phyloP scores from a whole-genome alignment of 2,113 vertebrate genomes.

The Passer montanus region DNA sequence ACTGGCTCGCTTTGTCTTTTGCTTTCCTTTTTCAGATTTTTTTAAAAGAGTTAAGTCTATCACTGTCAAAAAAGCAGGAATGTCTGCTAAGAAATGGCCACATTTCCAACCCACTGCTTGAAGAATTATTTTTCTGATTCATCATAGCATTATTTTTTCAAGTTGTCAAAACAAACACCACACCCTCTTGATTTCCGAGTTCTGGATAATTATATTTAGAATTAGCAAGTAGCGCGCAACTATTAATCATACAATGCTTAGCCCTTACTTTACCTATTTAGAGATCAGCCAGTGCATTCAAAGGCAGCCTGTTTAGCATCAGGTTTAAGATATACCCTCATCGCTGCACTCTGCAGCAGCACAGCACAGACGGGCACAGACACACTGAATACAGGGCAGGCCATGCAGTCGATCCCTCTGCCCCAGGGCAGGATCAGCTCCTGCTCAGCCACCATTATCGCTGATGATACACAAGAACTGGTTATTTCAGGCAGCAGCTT shows the following conservation, averaged over 20 bases:
- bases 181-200: slow-evolving; percentile 67
- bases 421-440: slow-evolving; percentile 26
- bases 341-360: not conserved
- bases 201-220: slow-evolving; percentile 28
- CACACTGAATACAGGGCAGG: not conserved
- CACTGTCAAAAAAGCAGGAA: not conserved
- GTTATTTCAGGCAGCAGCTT: slow-evolving; percentile 4
- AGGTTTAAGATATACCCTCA: not conserved
- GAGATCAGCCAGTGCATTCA: not conserved
- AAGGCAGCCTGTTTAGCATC: not conserved
- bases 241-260: slow-evolving; percentile 24
- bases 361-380: not conserved
- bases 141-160: slow-evolving; percentile 11
- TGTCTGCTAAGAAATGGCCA: not conserved
- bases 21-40: not conserved
- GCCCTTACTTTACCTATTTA: not conserved
- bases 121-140: slow-evolving; percentile 62
- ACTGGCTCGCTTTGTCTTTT: not conserved
- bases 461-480: not conserved
- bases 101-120: not conserved
- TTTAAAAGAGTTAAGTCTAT: not conserved
- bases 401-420: not conserved
- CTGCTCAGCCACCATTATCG: not conserved
- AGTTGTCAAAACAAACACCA: slow-evolving; percentile 71
- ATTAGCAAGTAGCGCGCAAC: not conserved